These are phyloP conservation scores for Cancer borealis DNA, from an alignment of 2,888 invertebrate species.

Conservation along the genomic window DNA sequence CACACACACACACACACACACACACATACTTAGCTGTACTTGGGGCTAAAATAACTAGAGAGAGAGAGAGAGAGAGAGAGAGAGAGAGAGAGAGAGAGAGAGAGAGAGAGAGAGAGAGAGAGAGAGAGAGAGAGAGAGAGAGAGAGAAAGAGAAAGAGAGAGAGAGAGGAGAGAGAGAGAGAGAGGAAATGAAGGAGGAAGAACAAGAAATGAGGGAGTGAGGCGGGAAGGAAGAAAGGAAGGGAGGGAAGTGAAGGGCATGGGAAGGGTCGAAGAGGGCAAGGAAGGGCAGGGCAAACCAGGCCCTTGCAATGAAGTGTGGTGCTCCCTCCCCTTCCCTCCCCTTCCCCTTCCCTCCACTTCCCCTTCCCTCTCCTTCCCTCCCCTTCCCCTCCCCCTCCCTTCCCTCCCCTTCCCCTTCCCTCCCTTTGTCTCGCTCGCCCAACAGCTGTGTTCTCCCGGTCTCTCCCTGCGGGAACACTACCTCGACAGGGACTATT, in stretches of 20 bases:
- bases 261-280: background rate
- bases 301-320: too few species aligned
- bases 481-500: background rate
- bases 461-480: background rate
- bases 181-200: background rate
- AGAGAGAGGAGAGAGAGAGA: background rate
- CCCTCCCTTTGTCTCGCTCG: background rate
- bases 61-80: background rate
- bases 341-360: background rate
- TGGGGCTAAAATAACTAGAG: too few species aligned
- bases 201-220: background rate
- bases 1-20: slow-evolving; percentile 21
- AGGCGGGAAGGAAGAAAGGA: background rate
- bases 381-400: background rate
- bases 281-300: too few species aligned
- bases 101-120: background rate
- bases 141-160: slow-evolving; percentile 20
- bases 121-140: background rate
- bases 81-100: background rate
- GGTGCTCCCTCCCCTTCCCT: background rate
- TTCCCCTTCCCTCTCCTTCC: background rate
- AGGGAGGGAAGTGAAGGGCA: background rate
- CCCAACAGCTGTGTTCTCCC: too few species aligned
- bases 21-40: background rate
- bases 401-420: background rate